Evolutionary conservation across 2,113 vertebrate genomes (phyloP), one percentile per base, ranked within the genome.

Genomic region (Neopipo cinnamomea): DNA sequence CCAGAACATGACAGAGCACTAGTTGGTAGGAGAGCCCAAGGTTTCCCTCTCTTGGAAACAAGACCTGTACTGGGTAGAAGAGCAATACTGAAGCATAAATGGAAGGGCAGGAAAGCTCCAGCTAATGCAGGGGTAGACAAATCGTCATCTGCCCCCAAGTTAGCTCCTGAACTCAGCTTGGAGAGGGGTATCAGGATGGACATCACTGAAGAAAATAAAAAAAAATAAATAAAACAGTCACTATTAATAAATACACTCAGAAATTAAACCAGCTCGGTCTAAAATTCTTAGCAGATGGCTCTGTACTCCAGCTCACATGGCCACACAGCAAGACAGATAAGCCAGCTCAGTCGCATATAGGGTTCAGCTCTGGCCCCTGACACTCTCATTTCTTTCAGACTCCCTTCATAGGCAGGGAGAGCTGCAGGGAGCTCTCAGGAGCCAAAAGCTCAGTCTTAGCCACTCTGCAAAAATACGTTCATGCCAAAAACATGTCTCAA

Each of bases 221-320:
- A 52, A 33, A 72, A 70, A 42, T 42, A 63, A 47, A 6, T 24
- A 13, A n/a, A 96, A 3, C 22, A 67, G 39, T 53, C 18, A 49
- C 30, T 91, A 81, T 53, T 77, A 88, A 95, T 52, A 94, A 87
- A 75, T 67, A 84, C 7, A 56, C 27, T 49, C 70, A 73, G 46
- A 76, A 95, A 80, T 74, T 5, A 93, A 91, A 79, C 39, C 41
- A 88, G 31, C 19, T 53, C 73, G 78, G 39, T 42, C 75, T 87
- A 86, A 97, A 93, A 83, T 79, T 86, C 76, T 87, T 88, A 91
- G 87, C 88, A 94, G 75, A 83, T 91, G 93, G 91, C 75, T 95
- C 79, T 61, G 53, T 30, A 71, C 55, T 79, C 72, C 80, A 72
- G 80, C 46, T 92, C 80, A 92, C 41, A 31, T 9, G 49, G 80